These are phyloP conservation scores for Oscheius sp. DNA, from an alignment of 2,888 invertebrate genomes.

Conservation along the genomic window DNA sequence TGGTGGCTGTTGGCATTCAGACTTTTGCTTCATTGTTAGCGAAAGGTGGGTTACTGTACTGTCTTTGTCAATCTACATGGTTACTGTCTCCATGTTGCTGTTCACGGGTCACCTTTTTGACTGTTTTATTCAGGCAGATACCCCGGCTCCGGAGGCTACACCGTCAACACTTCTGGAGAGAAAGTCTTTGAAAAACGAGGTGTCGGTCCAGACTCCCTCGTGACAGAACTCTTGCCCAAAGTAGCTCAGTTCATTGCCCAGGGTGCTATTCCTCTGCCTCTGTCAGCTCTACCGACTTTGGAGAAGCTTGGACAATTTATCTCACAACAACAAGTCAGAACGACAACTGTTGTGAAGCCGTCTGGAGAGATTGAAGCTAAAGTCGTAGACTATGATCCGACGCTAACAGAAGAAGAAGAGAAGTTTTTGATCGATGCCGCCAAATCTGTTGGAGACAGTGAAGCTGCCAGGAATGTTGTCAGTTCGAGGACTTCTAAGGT, in stretches of 20 bases:
- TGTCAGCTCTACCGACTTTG: constrained; percentile 45
- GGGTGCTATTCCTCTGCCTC: constrained; percentile 43
- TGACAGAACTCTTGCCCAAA: constrained; percentile 41
- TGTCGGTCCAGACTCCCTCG: constrained; percentile 3
- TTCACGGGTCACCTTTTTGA: too few species aligned
- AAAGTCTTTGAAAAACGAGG: constrained; percentile 36
- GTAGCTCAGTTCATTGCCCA: constrained; percentile 45
- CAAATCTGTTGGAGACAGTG: constrained; percentile 59
- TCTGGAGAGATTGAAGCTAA: constrained; percentile 16
- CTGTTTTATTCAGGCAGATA: constrained; percentile 15
- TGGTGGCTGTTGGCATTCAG: constrained; percentile 60
- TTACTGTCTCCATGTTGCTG: too few species aligned
- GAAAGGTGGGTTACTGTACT: constrained; percentile 48
- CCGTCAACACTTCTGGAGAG: constrained; percentile 46
- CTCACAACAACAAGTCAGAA: constrained; percentile 1
- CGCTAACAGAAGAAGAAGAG: constrained; percentile 65
- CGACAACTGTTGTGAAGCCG: not conserved
- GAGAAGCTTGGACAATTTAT: constrained; percentile 31
- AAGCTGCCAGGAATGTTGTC: constrained; percentile 38
- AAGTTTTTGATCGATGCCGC: constrained; percentile 67
- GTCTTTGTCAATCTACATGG: not conserved
- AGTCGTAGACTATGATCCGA: constrained; percentile 44
- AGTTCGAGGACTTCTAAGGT: constrained; percentile 18
- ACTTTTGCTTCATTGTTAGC: constrained; percentile 59
- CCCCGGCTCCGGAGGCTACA: constrained; percentile 63